These are phyloP conservation scores for Glaucopsyche alexis DNA, from an alignment of 2,888 invertebrate species.

Conservation along the genomic window DNA sequence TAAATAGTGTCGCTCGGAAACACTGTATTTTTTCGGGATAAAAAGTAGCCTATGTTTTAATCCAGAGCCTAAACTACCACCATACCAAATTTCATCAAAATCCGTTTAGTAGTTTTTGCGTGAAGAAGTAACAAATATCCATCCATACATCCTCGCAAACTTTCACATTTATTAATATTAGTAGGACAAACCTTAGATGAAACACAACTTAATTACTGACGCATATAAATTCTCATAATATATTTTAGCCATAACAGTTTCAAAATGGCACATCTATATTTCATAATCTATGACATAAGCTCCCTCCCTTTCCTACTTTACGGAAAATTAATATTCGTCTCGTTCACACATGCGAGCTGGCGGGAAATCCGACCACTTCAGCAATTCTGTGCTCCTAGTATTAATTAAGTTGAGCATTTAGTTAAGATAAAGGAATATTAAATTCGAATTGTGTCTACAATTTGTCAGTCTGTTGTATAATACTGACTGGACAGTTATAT, in stretches of 20 bases:
- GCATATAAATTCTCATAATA: too few relatives aligned
- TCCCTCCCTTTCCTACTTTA: background rate
- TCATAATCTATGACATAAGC: background rate
- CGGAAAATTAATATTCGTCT: conserved; percentile 26
- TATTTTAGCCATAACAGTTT: background rate
- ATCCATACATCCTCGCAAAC: too few relatives aligned
- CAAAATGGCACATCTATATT: background rate
- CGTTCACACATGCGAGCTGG: conserved; percentile 30
- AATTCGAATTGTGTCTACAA: background rate
- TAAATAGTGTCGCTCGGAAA: too few relatives aligned
- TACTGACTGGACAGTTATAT: background rate
- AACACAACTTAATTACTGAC: too few relatives aligned
- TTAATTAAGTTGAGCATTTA: conserved; percentile 25
- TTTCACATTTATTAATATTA: too few relatives aligned
- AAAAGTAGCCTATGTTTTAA: too few relatives aligned
- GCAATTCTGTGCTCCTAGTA: conserved; percentile 37
- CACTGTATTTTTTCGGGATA: too few relatives aligned
- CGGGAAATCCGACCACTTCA: conserved; percentile 35
- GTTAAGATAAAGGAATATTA: background rate
- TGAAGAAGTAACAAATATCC: too few relatives aligned
- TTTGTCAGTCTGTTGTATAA: background rate
- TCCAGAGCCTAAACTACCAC: too few relatives aligned
- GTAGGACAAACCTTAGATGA: too few relatives aligned
- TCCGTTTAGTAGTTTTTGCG: too few relatives aligned
- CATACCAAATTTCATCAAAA: too few relatives aligned